These are phyloP conservation scores for Vombatus ursinus DNA, from an alignment of 2,113 vertebrate genomes.

Conservation along the genomic window DNA sequence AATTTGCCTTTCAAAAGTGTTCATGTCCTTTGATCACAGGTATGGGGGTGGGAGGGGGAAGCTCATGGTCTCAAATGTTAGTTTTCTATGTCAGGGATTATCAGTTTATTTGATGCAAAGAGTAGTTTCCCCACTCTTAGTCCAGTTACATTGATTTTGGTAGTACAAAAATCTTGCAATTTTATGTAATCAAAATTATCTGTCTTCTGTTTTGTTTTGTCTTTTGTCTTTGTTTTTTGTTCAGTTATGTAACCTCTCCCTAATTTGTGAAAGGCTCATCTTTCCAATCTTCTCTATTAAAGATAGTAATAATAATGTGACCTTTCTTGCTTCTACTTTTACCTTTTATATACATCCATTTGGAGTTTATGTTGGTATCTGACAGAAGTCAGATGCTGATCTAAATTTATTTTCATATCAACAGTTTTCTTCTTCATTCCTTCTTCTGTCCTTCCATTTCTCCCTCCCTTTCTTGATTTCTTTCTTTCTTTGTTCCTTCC, in stretches of 20 bases:
- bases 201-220: neutral
- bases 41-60: no score
- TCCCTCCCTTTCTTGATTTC: no score
- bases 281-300: neutral
- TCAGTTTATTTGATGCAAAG: neutral
- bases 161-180: neutral
- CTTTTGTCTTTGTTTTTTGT: neutral
- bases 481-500: no score
- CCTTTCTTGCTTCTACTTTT: neutral
- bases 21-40: neutral
- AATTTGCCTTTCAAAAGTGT: neutral
- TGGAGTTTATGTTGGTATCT: neutral
- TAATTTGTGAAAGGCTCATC: neutral
- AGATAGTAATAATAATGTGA: neutral
- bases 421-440: neutral
- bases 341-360: neutral
- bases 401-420: neutral
- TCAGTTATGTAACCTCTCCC: no score
- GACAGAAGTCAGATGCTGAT: neutral
- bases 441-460: no score
- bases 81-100: neutral
- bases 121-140: neutral
- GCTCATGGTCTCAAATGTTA: neutral
- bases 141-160: neutral
- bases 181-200: neutral